Conservation (phyloP, 2,113 vertebrate species). For the Oreochromis spilurus region DNA sequence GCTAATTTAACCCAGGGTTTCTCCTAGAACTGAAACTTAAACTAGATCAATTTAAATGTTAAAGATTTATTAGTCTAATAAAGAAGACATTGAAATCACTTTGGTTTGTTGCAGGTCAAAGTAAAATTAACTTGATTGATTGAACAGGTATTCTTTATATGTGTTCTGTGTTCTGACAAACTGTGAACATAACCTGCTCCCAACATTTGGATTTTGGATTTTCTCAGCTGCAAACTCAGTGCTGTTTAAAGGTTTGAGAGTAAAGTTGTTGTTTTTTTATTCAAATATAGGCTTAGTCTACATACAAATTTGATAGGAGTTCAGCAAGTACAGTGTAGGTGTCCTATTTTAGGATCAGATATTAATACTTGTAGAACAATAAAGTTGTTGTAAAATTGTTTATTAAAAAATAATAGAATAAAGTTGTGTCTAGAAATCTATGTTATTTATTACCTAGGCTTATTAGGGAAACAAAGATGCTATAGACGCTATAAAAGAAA, state of each 20-base stretch:
- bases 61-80: neutral
- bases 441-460: neutral
- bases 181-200: neutral
- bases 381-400: neutral
- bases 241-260: neutral
- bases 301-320: neutral
- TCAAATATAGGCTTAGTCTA: accelerated
- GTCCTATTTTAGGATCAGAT: neutral
- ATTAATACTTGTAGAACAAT: neutral
- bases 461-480: neutral
- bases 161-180: too few relatives aligned
- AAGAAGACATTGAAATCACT: neutral
- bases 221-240: neutral
- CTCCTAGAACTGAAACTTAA: neutral
- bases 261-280: neutral
- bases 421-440: neutral
- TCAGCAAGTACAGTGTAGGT: neutral
- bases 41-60: too few relatives aligned
- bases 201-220: neutral
- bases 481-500: accelerated
- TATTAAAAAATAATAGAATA: neutral
- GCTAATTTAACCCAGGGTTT: neutral
- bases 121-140: too few relatives aligned
- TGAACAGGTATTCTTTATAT: too few relatives aligned
- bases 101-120: too few relatives aligned